Base-by-base conservation (phyloP, 2,113 vertebrate species). In the Cnemophilus loriae region DNA sequence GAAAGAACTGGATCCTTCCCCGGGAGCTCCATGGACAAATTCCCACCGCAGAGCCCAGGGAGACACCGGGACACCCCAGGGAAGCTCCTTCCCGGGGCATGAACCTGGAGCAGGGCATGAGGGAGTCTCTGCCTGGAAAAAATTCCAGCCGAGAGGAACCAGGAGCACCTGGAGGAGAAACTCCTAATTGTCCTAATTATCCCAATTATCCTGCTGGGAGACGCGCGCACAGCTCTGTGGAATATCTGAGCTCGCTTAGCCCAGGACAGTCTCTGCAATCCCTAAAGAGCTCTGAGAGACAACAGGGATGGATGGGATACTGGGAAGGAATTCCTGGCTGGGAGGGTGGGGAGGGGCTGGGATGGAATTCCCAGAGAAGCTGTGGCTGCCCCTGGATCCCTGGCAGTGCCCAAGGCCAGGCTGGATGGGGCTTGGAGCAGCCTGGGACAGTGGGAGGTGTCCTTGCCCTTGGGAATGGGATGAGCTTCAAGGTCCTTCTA, bases 401-500 rank as follows among this genome's bases (percentile, higher is more conserved):
- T 73, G 81, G 33, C 0, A 70, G 17, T 61, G 56, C 2, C 21
- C 21, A 10, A 37, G 37, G 17, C 16, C 16, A 26, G 65, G 35
- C 0, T 71, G 80, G 57, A 12, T 4, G 5, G 55, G n/a, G 13
- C 8, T 44, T 9, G 76, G 81, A 64, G 6, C 10, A 28, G 0
- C 4, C 39, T n/a, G 50, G 60, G 42, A 23, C 0, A 2, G 19
- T n/a, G 60, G 41, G 8, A 84, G 6, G 3, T 47, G 59, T 56
- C 59, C 42, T 30, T 49, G 41, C 41, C 59, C 5, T 7, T n/a
- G 69, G 56, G 39, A 13, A 55, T 14, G 11, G 19, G 50, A 33
- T 74, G 69, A n/a, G 10, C 39, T 7, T 20, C 11, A 28, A 56
- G 12, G 12, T 35, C 42, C 35, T 74, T 67, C 83, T 32, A 16